Percentiles rank a stretch among this genome's conserved stretches.
These are phyloP conservation scores for Plagiodera versicolora DNA, from an alignment of 2,888 invertebrate species.

Conservation along the genomic window DNA sequence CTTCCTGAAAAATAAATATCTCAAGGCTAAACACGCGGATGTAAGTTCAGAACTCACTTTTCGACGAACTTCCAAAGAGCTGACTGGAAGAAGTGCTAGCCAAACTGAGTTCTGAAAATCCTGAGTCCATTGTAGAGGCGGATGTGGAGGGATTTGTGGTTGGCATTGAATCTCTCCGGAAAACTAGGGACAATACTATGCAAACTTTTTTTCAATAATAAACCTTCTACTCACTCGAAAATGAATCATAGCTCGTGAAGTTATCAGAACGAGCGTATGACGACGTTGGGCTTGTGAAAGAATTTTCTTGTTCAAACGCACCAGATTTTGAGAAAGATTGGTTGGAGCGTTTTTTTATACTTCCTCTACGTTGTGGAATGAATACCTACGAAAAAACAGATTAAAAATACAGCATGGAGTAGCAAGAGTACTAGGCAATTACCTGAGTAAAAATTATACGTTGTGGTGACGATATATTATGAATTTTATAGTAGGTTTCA, in stretches of 20 bases:
- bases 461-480: constrained; percentile 58
- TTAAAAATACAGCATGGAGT: not conserved
- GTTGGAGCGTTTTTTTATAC: not conserved
- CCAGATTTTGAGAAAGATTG: constrained; percentile 1
- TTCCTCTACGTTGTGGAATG: constrained; percentile 2
- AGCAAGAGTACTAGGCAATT: not conserved
- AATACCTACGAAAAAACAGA: not conserved
- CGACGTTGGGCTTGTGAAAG: not conserved
- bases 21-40: no score
- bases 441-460: constrained; percentile 58
- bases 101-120: constrained; percentile 21
- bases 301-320: not conserved
- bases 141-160: constrained; percentile 15
- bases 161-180: constrained; percentile 8
- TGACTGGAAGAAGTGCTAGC: constrained; percentile 11
- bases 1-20: constrained; percentile 3
- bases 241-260: constrained; percentile 7
- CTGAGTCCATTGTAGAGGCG: constrained; percentile 20
- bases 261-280: not conserved
- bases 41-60: no score
- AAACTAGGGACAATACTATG: constrained; percentile 17
- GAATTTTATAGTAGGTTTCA: constrained; percentile 85
- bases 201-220: not conserved
- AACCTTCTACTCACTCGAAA: not conserved
- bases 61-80: constrained; percentile 6